Base-by-base conservation (phyloP, 2,113 vertebrate species). In the Burhinus bistriatus region DNA sequence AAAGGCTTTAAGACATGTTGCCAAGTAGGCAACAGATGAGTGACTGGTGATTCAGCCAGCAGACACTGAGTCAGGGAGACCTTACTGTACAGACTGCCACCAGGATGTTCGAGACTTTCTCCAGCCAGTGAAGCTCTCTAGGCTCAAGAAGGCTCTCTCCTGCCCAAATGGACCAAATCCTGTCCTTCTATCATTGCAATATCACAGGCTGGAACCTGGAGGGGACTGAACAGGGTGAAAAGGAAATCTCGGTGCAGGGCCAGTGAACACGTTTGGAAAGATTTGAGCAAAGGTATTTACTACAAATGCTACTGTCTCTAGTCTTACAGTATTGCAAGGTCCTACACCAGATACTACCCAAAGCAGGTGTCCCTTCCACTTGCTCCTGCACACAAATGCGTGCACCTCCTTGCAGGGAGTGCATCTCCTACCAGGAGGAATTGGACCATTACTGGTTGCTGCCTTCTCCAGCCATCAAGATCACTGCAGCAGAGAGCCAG, bases 381-480 rank as follows among this genome's bases (percentile, higher is more conserved):
- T 42, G 42, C 83, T 54, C n/a, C 80, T 82, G n/a, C 22, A 26
- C 19, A 21, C 11, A 76, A 12, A 34, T 1, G 30, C 20, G 34
- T 79, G 52, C 25, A 76, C 2, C 4, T 32, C 36, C 42, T 21
- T 6, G 21, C 4, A 9, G 15, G 16, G 6, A 3, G 10, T 54
- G 29, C 27, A 45, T 51, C 18, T 71, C 32, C 34, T 69, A 3
- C 29, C 22, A 49, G 62, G 44, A 92, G 42, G 21, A 83, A 65
- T 8, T 0, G 0, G 29, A 30, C 18, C 36, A 15, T 23, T 51
- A 12, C 9, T 1, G 4, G 17, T n/a, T 83, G 57, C 38, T 91
- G 49, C 32, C 2, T 2, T 59, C 59, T 69, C 21, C 30, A 75
- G 61, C 19, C 1, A 1, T 49, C 38, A 42, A 42, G 44, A 29